Base-by-base conservation (phyloP, 1,140 invertebrate genomes). In the Hydropsyche tenuis region DNA sequence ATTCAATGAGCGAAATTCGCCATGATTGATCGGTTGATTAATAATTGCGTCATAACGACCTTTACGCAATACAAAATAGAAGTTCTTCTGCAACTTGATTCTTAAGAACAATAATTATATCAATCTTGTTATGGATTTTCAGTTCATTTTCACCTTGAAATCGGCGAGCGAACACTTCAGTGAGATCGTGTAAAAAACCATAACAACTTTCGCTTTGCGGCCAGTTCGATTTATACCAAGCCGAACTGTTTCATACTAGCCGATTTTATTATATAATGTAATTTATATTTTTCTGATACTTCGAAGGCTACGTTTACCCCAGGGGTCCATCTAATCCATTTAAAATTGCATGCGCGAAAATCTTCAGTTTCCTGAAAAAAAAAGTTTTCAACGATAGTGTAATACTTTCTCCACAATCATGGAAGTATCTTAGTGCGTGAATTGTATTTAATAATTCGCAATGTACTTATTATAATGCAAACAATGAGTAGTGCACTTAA, bases 151-250 rank as follows among this genome's bases (percentile, higher is more conserved):
- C 37, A 70, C 68, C 68, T 70, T 70, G 68, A 70, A 70, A 45
- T 43, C 45, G 18, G 18, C 42, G 14, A 45, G 63, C 14, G 60
- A 18, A 43, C 45, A 70, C 27, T 56, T 30, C 37, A 45, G 23
- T 20, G 2, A 16, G 12, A 23, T 18, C 23, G 25, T 23, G 14
- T 56, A 20, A 56, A 69, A 69, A 69, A 66, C 7, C 22, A 70
- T 70, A 70, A 56, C 68, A 70, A 70, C 68, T 70, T 70, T 70
- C 68, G 68, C 68, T 70, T 70, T 66, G 63, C 63, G 30, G 63
- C 30, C 63, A 46, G 45, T 48, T 68, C 42, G 65, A 68, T 25
- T 68, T 66, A 42, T 64, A 45, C 27, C 7, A 30, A 37, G 1
- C 45, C 65, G 65, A 48, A 11, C 45, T 27, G 65, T 25, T 43